phyloP scores from a whole-genome alignment of 2,888 invertebrate genomes.

The Strigamia maritima region DNA sequence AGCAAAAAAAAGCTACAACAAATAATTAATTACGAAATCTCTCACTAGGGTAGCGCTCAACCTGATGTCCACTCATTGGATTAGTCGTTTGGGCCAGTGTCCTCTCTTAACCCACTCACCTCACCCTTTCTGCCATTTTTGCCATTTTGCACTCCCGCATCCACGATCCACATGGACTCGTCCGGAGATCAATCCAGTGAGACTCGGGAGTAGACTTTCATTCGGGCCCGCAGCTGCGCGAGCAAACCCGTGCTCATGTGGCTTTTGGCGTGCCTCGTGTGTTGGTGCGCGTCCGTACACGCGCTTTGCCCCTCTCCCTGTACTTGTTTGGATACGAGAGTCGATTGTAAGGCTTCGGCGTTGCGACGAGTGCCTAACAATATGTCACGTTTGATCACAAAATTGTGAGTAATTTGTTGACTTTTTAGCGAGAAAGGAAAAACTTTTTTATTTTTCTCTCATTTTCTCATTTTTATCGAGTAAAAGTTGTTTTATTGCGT shows the following conservation, averaged over 20 bases:
- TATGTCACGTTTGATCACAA: not conserved
- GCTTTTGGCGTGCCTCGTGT: not conserved
- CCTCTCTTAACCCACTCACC: constrained; percentile 10
- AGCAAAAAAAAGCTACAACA: not conserved
- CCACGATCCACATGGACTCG: not conserved
- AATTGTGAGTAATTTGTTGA: not conserved
- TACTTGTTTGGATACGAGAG: constrained; percentile 12
- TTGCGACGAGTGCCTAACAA: not conserved
- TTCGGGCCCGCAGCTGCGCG: constrained; percentile 31
- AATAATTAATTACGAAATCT: not conserved
- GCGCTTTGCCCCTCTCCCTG: constrained; percentile 11
- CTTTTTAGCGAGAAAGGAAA: not conserved
- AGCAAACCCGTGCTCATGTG: constrained; percentile 28
- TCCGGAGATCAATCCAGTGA: constrained; percentile 30
- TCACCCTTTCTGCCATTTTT: not conserved
- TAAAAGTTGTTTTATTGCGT: too few relatives aligned
- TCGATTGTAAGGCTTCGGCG: not conserved
- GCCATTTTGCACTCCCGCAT: not conserved
- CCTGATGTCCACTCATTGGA: not conserved
- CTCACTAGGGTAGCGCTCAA: not conserved
- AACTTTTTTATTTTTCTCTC: too few relatives aligned
- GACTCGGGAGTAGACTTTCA: not conserved
- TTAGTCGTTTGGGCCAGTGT: not conserved
- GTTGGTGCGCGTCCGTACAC: constrained; percentile 11
- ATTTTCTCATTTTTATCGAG: too few relatives aligned